Percentiles rank a stretch among this genome's conserved stretches.
Evolutionary conservation across 2,888 invertebrate genomes (phyloP).

Genomic region (Diogma glabrata): DNA sequence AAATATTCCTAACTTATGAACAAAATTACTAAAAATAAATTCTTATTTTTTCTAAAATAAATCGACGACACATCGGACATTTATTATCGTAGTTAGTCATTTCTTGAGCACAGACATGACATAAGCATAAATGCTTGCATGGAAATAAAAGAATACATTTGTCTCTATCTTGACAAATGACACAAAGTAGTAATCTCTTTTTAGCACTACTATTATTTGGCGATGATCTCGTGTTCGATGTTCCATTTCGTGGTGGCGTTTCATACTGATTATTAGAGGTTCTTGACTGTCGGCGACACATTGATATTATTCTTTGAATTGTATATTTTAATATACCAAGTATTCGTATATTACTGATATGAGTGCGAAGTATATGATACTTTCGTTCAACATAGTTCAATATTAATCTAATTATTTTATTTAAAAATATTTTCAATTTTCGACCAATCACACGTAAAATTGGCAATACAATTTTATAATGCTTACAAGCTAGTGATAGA

Average conservation of each 20-base stretch:
- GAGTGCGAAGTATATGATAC: neutral
- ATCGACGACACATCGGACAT: neutral
- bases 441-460: neutral
- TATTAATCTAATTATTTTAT: neutral
- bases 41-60: neutral
- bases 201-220: neutral
- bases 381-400: neutral
- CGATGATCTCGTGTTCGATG: no score
- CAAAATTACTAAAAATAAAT: neutral
- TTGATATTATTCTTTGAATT: no score
- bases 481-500: neutral
- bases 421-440: neutral
- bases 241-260: constrained; percentile 2
- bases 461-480: neutral
- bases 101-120: neutral
- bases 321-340: no score
- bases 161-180: constrained; percentile 1
- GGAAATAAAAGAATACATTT: constrained; percentile 1
- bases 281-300: no score
- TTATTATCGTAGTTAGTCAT: neutral
- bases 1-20: neutral
- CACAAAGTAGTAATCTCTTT: neutral
- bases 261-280: neutral
- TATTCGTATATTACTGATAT: neutral
- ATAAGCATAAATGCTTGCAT: constrained; percentile 5